A percentile compares a stretch with the other conserved stretches of the same genome.
Evolutionary conservation across 2,888 invertebrate species (phyloP).

Genomic region (Volucella inflata): DNA sequence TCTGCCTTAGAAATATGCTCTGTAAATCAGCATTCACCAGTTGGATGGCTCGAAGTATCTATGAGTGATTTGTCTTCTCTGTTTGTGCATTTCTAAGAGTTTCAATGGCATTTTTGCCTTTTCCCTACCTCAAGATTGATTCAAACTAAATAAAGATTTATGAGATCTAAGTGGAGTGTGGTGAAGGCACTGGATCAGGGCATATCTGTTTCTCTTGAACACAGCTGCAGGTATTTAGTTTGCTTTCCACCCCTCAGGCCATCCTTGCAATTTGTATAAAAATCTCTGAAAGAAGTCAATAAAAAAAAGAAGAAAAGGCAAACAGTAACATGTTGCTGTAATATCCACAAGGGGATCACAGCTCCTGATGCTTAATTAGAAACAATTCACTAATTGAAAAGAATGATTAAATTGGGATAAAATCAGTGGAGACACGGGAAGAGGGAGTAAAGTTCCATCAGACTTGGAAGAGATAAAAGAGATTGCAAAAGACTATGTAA

Average conservation of each 20-base stretch:
- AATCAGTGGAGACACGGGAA: constrained; percentile 7
- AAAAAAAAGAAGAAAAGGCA: not conserved
- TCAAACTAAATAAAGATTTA: constrained; percentile 67
- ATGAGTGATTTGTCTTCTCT: not conserved
- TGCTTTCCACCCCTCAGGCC: not conserved
- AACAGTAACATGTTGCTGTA: constrained; percentile 44
- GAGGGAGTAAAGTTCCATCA: no score
- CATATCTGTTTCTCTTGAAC: constrained; percentile 18
- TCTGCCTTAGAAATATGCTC: constrained; percentile 5
- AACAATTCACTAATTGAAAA: constrained; percentile 72
- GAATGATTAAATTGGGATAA: constrained; percentile 63
- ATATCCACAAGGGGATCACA: not conserved
- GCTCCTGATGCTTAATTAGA: constrained; percentile 61
- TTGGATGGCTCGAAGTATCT: not conserved
- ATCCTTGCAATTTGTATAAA: not conserved
- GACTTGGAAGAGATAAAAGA: not conserved
- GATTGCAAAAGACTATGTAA: constrained; percentile 37
- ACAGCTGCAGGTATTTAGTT: constrained; percentile 22
- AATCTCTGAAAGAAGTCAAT: not conserved
- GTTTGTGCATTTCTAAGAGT: not conserved
- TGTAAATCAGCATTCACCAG: not conserved
- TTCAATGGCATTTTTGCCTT: constrained; percentile 3
- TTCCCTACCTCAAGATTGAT: constrained; percentile 51
- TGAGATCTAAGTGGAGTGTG: not conserved
- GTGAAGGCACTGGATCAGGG: not conserved